Conservation (phyloP, 2,113 vertebrate species). For the Monopterus albus region DNA sequence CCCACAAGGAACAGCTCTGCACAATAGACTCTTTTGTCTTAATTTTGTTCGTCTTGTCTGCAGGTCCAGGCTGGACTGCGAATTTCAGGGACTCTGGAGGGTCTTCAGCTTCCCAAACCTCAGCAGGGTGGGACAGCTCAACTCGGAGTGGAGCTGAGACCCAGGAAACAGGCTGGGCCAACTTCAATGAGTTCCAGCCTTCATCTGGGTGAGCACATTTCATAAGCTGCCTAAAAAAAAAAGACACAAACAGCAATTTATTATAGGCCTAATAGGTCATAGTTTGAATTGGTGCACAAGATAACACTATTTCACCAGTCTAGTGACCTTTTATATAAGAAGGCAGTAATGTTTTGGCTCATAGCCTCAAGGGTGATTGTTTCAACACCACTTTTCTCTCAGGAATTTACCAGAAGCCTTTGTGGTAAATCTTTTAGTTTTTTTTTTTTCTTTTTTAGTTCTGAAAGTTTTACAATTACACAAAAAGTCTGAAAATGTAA, state of each 20-base stretch:
- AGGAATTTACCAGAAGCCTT: background rate
- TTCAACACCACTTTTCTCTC: background rate
- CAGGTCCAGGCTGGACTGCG: conserved; percentile 86
- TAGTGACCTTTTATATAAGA: background rate
- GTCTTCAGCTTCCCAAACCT: conserved; percentile 70
- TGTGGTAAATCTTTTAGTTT: too few species aligned
- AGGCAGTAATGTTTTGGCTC: background rate
- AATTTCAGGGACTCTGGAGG: conserved; percentile 84
- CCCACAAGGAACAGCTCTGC: conserved; percentile 28
- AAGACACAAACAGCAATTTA: too few species aligned
- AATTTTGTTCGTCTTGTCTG: background rate
- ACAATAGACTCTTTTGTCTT: background rate
- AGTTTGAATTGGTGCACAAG: too few species aligned
- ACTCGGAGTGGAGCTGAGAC: conserved; percentile 42
- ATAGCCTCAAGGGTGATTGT: background rate
- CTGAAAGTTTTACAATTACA: background rate
- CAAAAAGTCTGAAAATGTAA: background rate
- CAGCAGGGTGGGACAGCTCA: conserved; percentile 84
- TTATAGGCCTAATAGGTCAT: too few species aligned
- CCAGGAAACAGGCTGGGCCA: conserved; percentile 90
- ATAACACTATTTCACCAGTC: background rate
- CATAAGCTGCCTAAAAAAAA: too few species aligned
- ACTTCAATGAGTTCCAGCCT: conserved; percentile 92
- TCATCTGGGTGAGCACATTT: conserved; percentile 86
- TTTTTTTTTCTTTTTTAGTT: too few species aligned